Evolutionary conservation across 2,113 vertebrate genomes (phyloP).

Genomic region (Leptobrachium leishanense): DNA sequence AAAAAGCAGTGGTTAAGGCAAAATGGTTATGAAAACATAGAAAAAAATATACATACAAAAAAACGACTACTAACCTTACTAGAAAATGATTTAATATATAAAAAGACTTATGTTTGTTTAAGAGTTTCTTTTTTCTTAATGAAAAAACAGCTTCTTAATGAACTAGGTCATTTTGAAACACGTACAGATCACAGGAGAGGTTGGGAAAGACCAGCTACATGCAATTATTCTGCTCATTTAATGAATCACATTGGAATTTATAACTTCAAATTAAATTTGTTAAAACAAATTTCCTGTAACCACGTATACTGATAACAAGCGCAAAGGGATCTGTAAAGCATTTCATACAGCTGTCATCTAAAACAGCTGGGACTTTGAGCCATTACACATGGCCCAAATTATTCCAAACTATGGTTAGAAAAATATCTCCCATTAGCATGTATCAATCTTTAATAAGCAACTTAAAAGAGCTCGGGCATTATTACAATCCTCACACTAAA

Average conservation of each 20-base stretch:
- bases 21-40: too few relatives aligned
- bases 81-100: too few relatives aligned
- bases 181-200: not conserved
- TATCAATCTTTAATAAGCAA: too few relatives aligned
- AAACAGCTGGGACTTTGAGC: not conserved
- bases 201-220: not conserved
- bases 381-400: not conserved
- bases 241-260: conserved; percentile 14
- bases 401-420: not conserved
- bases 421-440: too few relatives aligned
- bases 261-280: conserved; percentile 21
- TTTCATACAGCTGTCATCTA: not conserved
- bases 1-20: too few relatives aligned
- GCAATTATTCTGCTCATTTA: not conserved
- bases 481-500: too few relatives aligned
- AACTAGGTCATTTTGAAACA: not conserved
- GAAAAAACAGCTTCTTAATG: not conserved
- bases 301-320: not conserved
- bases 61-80: too few relatives aligned
- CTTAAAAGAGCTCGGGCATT: too few relatives aligned
- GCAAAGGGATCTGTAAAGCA: not conserved
- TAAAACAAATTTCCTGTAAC: not conserved
- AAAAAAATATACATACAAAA: too few relatives aligned
- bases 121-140: not conserved
- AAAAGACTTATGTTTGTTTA: too few relatives aligned